phyloP scores from a whole-genome alignment of 2,113 vertebrate genomes.

The Penelope pileata region DNA sequence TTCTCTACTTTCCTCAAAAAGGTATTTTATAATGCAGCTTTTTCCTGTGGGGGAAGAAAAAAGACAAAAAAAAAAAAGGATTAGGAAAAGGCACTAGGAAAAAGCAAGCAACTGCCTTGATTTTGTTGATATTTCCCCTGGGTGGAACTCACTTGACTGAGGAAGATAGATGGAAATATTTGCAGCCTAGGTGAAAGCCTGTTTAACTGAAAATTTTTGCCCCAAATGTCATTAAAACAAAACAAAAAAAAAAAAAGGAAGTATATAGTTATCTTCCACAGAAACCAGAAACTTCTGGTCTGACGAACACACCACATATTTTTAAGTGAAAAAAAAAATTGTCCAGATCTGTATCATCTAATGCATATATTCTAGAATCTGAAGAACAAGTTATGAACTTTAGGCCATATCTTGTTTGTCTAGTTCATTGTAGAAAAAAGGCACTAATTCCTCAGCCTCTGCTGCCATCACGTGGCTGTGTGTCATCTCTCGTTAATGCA shows the following conservation, averaged over 20 bases:
- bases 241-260: not conserved
- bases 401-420: not conserved
- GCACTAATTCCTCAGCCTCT: not conserved
- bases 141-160: not conserved
- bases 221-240: not conserved
- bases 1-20: not conserved
- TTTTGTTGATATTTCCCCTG: not conserved
- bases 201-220: not conserved
- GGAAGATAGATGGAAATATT: not conserved
- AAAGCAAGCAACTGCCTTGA: not conserved
- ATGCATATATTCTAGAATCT: not conserved
- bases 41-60: not conserved
- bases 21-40: not conserved
- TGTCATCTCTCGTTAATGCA: not conserved
- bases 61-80: not conserved
- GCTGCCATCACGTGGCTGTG: constrained; percentile 48
- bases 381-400: not conserved
- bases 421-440: not conserved
- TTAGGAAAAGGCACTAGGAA: not conserved
- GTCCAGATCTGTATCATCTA: not conserved
- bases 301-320: not conserved
- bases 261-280: not conserved
- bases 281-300: not conserved
- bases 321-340: not conserved
- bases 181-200: not conserved